These are phyloP conservation scores for Petroica traversi DNA, from an alignment of 2,113 vertebrate genomes.

Conservation along the genomic window DNA sequence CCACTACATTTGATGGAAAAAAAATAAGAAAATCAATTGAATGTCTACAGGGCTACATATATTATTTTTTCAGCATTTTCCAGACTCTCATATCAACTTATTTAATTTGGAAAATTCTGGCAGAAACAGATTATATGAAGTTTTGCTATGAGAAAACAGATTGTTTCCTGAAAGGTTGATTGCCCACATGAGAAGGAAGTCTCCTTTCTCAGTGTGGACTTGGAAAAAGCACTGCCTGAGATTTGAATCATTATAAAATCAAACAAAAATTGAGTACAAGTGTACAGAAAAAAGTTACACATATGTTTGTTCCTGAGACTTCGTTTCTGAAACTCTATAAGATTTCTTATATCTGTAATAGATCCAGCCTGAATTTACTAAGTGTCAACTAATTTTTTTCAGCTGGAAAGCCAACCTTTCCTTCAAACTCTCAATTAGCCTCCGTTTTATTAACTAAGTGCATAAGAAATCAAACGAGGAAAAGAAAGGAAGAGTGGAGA, in stretches of 20 bases:
- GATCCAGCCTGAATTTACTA: neutral
- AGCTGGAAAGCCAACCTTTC: neutral
- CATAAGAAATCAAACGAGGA: neutral
- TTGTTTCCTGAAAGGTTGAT: neutral
- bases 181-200: neutral
- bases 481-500: neutral
- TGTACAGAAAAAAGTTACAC: neutral
- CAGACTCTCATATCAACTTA: neutral
- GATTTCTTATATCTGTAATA: neutral
- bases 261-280: neutral
- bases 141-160: neutral
- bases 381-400: neutral
- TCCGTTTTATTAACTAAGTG: neutral
- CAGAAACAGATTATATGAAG: neutral
- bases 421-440: neutral
- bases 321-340: neutral
- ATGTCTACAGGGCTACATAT: rapidly evolving
- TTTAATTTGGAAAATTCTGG: neutral
- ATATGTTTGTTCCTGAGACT: neutral
- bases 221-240: neutral
- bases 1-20: rapidly evolving
- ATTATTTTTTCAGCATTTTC: neutral
- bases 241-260: neutral
- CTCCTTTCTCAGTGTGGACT: neutral
- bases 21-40: neutral